These are phyloP conservation scores for Perca schrenkii DNA, from an alignment of 2,113 vertebrate species.

Conservation along the genomic window DNA sequence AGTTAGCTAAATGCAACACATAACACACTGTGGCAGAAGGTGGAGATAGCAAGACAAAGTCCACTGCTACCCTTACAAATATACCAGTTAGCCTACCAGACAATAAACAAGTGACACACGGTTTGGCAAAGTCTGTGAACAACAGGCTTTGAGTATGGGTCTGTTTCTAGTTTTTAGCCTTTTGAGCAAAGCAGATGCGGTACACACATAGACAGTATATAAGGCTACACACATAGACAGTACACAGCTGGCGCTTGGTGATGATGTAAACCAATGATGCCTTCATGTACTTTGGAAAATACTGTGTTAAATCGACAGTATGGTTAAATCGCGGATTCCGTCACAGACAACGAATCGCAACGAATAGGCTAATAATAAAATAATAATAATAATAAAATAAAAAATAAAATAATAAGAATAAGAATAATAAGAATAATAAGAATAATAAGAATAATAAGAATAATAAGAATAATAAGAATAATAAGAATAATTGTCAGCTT, in stretches of 20 bases:
- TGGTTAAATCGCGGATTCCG: background rate
- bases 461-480: background rate
- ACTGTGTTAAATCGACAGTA: background rate
- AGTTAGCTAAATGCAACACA: background rate
- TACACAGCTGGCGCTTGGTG: background rate
- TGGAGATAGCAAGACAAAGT: background rate
- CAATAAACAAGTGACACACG: accelerated
- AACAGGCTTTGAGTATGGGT: accelerated
- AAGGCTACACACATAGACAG: background rate
- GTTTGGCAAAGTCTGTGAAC: accelerated
- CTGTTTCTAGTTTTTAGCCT: background rate
- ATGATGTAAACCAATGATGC: slow-evolving; percentile 13
- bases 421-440: background rate
- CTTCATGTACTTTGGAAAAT: background rate
- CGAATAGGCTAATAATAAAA: background rate
- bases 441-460: background rate
- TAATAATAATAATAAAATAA: no score
- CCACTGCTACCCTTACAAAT: background rate
- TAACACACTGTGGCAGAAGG: background rate
- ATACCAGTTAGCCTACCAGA: background rate
- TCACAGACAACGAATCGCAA: background rate
- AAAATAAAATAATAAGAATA: no score
- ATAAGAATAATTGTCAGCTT: background rate
- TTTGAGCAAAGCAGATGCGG: background rate
- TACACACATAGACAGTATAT: background rate